Conservation (phyloP, 2,113 vertebrate species). For the Hystrix cristata region DNA sequence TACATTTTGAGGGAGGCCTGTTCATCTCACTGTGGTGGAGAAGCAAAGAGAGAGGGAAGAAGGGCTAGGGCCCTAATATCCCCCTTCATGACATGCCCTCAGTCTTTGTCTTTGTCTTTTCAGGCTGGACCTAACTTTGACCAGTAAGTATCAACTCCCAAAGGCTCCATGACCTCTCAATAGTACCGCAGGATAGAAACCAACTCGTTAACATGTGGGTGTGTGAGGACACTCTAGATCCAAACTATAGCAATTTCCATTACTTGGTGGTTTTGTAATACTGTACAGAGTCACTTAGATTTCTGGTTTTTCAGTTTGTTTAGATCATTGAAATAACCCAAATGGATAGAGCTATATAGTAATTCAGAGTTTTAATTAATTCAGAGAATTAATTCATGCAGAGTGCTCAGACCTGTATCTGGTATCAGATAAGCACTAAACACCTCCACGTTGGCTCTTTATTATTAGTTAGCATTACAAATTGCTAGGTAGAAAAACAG, state of each 20-base stretch:
- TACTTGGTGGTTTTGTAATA: not conserved
- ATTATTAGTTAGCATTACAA: not conserved
- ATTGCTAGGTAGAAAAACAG: not conserved
- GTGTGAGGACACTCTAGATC: not conserved
- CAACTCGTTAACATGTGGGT: not conserved
- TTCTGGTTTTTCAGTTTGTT: not conserved
- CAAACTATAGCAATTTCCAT: not conserved
- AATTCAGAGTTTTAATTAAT: too few species aligned
- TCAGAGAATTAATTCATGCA: not conserved
- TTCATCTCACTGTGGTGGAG: not conserved
- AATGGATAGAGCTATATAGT: not conserved
- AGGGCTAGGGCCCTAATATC: not conserved
- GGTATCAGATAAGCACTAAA: not conserved
- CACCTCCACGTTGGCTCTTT: not conserved
- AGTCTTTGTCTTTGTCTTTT: too few species aligned
- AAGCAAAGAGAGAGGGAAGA: not conserved
- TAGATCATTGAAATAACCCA: not conserved
- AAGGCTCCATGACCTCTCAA: not conserved
- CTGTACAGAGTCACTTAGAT: not conserved
- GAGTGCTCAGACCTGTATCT: not conserved
- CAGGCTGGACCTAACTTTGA: not conserved
- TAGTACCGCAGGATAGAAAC: not conserved
- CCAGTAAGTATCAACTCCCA: not conserved
- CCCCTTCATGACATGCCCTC: not conserved
- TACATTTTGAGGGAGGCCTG: not conserved